Conservation (phyloP, 2,888 invertebrate species). For the Protophormia terraenovae region DNA sequence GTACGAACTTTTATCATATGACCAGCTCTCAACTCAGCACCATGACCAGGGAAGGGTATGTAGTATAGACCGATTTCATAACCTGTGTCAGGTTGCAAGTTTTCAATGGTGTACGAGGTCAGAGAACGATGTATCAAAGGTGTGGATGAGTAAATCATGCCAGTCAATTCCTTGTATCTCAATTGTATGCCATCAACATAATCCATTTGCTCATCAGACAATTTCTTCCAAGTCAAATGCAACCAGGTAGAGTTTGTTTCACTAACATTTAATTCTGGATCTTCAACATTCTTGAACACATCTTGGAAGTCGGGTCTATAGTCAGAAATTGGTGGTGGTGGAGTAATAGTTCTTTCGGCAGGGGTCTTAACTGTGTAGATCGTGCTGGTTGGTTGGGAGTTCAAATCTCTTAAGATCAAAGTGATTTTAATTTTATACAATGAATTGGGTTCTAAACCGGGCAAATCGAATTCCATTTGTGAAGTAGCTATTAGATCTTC, state of each 20-base stretch:
- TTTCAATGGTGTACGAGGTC: conserved; percentile 89
- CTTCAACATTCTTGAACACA: conserved; percentile 83
- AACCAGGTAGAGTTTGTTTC: conserved; percentile 91
- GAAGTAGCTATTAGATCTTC: conserved; percentile 92
- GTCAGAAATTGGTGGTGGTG: conserved; percentile 79
- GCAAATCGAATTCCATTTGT: conserved; percentile 91
- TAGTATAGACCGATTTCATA: conserved; percentile 93
- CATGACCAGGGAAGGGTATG: conserved; percentile 90
- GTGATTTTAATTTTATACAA: conserved; percentile 92
- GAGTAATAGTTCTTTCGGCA: conserved; percentile 82
- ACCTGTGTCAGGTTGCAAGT: conserved; percentile 88
- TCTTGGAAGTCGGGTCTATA: conserved; percentile 81
- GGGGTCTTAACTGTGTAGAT: conserved; percentile 89
- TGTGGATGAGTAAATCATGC: conserved; percentile 91
- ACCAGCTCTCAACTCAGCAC: conserved; percentile 89
- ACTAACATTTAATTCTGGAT: conserved; percentile 87
- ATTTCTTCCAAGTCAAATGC: conserved; percentile 90
- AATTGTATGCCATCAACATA: conserved; percentile 94
- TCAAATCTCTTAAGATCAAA: conserved; percentile 88
- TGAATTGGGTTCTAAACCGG: conserved; percentile 89
- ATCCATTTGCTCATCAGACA: conserved; percentile 89
- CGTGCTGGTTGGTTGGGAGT: conserved; percentile 89
- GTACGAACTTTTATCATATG: conserved; percentile 87
- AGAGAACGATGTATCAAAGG: conserved; percentile 92
- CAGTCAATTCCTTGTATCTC: conserved; percentile 90